Evolutionary conservation across 2,888 invertebrate genomes (phyloP).

Genomic region (Kryphioiulus occultus): DNA sequence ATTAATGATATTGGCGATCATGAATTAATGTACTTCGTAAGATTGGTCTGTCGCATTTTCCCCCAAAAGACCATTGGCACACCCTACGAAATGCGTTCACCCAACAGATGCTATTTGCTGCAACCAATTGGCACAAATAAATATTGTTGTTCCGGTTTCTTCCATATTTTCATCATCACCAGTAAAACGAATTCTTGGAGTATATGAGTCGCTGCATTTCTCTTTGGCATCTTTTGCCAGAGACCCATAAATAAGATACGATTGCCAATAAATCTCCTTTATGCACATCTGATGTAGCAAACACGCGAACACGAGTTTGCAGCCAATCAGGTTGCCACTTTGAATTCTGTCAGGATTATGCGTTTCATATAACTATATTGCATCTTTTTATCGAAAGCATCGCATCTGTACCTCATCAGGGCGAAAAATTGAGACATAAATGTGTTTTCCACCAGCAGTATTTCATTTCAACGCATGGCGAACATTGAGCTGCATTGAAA

Average conservation of each 20-base stretch:
- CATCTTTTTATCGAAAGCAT: not conserved
- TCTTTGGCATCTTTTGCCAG: not conserved
- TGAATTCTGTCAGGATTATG: constrained; percentile 4
- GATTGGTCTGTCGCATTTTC: not conserved
- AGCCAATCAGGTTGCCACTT: not conserved
- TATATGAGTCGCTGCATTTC: not conserved
- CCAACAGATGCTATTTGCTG: not conserved
- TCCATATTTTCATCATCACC: constrained; percentile 1
- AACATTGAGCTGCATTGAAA: not conserved
- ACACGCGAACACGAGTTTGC: not conserved
- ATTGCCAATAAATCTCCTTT: constrained; percentile 17
- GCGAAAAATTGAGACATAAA: constrained; percentile 23
- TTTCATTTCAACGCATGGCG: not conserved
- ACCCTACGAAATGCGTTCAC: not conserved
- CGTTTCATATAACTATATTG: constrained; percentile 17
- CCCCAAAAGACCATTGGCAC: not conserved
- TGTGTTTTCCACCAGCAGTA: not conserved
- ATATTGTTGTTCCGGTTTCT: constrained; percentile 17
- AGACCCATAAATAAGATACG: constrained; percentile 9
- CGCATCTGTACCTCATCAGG: not conserved
- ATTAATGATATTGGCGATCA: not conserved
- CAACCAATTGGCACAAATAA: not conserved
- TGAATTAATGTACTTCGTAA: too few species aligned
- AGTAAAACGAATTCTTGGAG: not conserved
- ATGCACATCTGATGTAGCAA: constrained; percentile 17